A percentile compares a stretch with the other conserved stretches of the same genome.
Conservation (phyloP, 2,888 invertebrate genomes). For the Perizoma affinitatum region DNA sequence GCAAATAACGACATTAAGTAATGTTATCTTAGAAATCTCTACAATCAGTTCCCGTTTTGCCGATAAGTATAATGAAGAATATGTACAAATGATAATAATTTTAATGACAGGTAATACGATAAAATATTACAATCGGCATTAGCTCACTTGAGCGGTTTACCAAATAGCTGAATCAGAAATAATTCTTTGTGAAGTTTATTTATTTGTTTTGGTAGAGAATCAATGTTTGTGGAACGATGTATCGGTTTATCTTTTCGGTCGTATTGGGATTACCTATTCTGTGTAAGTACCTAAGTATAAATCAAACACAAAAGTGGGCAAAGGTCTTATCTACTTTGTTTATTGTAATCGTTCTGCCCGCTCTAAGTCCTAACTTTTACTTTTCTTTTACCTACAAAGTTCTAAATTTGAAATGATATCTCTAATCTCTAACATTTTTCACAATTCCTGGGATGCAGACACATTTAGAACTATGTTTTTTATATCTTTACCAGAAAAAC, state of each 20-base stretch:
- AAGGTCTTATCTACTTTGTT: neutral
- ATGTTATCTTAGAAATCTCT: conserved; percentile 54
- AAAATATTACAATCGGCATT: conserved; percentile 39
- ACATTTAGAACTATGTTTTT: too few species aligned
- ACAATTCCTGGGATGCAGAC: too few species aligned
- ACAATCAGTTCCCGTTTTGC: conserved; percentile 51
- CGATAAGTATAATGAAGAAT: conserved; percentile 45
- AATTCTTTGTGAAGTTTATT: conserved; percentile 17
- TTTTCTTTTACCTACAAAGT: too few species aligned
- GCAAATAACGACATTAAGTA: neutral
- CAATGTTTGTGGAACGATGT: conserved; percentile 28
- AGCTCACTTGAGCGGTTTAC: conserved; percentile 40
- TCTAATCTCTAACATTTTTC: too few species aligned
- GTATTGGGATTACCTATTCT: conserved; percentile 26
- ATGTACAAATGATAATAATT: conserved; percentile 38
- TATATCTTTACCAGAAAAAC: too few species aligned
- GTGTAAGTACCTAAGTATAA: conserved; percentile 29
- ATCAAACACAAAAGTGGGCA: neutral
- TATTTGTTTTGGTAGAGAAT: conserved; percentile 9
- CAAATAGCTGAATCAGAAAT: conserved; percentile 34
- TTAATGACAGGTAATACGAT: conserved; percentile 32
- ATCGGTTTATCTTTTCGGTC: conserved; percentile 26
- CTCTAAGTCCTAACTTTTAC: too few species aligned
- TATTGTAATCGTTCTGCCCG: neutral
- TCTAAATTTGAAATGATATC: too few species aligned